phyloP scores from a whole-genome alignment of 2,888 invertebrate genomes.

The Pherbina coryleti region DNA sequence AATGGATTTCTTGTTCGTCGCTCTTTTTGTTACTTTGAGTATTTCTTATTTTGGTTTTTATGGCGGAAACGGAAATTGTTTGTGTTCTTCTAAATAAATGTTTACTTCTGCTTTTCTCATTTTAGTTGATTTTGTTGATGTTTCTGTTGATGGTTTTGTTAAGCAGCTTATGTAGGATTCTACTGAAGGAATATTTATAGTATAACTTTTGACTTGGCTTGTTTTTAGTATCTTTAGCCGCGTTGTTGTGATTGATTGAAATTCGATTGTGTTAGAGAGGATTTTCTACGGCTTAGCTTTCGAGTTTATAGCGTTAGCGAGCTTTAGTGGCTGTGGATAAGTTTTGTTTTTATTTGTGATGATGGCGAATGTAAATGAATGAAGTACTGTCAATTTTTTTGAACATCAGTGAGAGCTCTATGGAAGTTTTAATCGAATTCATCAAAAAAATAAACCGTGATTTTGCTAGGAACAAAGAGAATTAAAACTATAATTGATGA shows the following conservation, averaged over 20 bases:
- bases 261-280: slow-evolving; percentile 4
- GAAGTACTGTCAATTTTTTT: too few relatives aligned
- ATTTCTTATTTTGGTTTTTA: slow-evolving; percentile 45
- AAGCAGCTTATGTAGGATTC: slow-evolving; percentile 54
- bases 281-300: neutral
- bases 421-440: too few relatives aligned
- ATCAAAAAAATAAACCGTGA: too few relatives aligned
- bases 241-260: slow-evolving; percentile 13
- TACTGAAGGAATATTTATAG: slow-evolving; percentile 21
- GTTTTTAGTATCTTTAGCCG: neutral
- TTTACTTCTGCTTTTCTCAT: neutral
- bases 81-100: slow-evolving; percentile 45
- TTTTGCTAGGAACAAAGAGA: too few relatives aligned
- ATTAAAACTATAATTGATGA: too few relatives aligned
- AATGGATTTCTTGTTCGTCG: slow-evolving; percentile 49
- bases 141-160: slow-evolving; percentile 13
- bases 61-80: slow-evolving; percentile 59
- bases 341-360: too few relatives aligned
- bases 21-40: slow-evolving; percentile 36
- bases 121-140: slow-evolving; percentile 39
- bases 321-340: slow-evolving; percentile 38
- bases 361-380: too few relatives aligned
- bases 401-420: too few relatives aligned
- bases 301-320: neutral
- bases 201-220: slow-evolving; percentile 39